Base-by-base conservation (phyloP, 2,797 vertebrate species). In the Hirundo rustica region DNA sequence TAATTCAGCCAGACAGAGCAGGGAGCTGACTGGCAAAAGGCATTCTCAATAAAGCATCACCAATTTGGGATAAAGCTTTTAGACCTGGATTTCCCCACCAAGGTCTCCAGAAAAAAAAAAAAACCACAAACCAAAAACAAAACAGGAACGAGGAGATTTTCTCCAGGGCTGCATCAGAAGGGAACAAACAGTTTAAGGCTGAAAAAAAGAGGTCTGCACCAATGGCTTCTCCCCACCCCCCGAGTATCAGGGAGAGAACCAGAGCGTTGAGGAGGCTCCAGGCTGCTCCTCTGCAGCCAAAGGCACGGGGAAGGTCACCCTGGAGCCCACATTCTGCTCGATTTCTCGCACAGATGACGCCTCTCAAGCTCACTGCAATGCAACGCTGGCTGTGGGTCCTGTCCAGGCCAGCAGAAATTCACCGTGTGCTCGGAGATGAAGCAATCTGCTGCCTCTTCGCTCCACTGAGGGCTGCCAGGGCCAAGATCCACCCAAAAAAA, bases 291-390 rank as follows among this genome's bases (percentile, higher is more conserved):
- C 1, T 15, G 36, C 45, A 47, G 61, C 60, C 95, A 80, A 7
- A 84, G 48, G 45, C 73, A 23, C 2, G 4, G 89, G 44, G 61
- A 91, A 89, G 87, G 89, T 91, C 75, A 80, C 65, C 34, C 87
- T 75, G 58, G 2, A 83, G 82, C 75, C 68, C 67, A 6, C 6
- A 8, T 29, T 32, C 53, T 65, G 84, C 82, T 86, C 70, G 0
- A 1, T 22, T 23, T 4, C 48, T 48, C 4, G 23, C 94, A 50
- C 2, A 64, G 71, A 48, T 7, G 30, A 60, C 4, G 25, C 61
- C 26, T 82, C 68, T 34, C 11, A 4, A 91, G 71, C 68, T 93
- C 78, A 8, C 96, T 58, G 94, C 94, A 91, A 76, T 76, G 92
- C 94, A 94, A 85, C 86, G 25, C 74, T 65, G 6, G 1, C 22